Percentiles rank a stretch among this genome's conserved stretches.
These are phyloP conservation scores for Sycophaga agraensis DNA, from an alignment of 1,140 invertebrate species.

Conservation along the genomic window DNA sequence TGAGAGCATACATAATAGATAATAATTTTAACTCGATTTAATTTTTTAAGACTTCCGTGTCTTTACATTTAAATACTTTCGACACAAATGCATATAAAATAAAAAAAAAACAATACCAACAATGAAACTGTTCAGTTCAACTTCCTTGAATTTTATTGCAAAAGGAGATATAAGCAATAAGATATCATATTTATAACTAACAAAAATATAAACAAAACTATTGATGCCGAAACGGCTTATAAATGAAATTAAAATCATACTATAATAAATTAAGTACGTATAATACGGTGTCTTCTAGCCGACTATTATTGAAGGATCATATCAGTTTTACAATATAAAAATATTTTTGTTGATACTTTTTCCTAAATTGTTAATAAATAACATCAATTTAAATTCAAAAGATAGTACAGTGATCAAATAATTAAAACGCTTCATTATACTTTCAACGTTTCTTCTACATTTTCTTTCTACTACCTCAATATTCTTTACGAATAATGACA, in stretches of 20 bases:
- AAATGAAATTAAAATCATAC: constrained; percentile 30
- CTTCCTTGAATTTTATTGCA: neutral
- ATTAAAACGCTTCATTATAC: constrained; percentile 24
- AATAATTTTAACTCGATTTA: neutral
- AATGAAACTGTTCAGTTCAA: constrained; percentile 30
- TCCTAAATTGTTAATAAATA: constrained; percentile 53
- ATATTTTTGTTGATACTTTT: constrained; percentile 24
- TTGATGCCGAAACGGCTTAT: constrained; percentile 32
- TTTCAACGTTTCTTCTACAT: neutral
- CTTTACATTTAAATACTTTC: too few species aligned
- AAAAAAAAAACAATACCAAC: constrained; percentile 30
- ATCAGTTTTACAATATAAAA: constrained; percentile 15
- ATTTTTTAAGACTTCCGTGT: constrained; percentile 1
- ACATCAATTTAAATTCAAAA: constrained; percentile 42
- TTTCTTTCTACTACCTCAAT: neutral
- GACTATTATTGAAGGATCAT: constrained; percentile 36
- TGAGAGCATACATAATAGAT: constrained; percentile 14
- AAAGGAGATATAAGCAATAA: constrained; percentile 5
- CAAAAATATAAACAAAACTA: too few species aligned
- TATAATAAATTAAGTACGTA: constrained; percentile 41
- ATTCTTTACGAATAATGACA: too few species aligned
- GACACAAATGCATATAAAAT: constrained; percentile 14
- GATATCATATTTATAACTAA: too few species aligned
- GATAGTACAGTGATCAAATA: constrained; percentile 33
- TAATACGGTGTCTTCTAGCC: constrained; percentile 35